phyloP scores from a whole-genome alignment of 2,888 invertebrate species.

The Endomychus coccineus region DNA sequence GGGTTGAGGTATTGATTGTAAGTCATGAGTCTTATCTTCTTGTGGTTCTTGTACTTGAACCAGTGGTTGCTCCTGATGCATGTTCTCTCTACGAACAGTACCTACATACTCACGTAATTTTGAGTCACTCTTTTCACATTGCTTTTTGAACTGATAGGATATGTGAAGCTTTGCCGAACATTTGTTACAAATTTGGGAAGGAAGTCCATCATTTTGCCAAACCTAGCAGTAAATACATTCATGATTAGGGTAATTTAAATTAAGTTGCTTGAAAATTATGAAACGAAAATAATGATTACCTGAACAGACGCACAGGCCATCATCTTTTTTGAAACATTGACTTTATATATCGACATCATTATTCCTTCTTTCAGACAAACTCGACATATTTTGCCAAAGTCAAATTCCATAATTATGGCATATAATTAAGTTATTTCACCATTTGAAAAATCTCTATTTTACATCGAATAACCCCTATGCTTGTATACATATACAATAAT shows the following conservation, averaged over 20 bases:
- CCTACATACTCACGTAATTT: constrained; percentile 39
- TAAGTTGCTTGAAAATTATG: constrained; percentile 3
- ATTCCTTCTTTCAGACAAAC: constrained; percentile 41
- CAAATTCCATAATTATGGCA: constrained; percentile 37
- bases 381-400: constrained; percentile 42
- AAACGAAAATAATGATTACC: constrained; percentile 26
- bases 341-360: constrained; percentile 45
- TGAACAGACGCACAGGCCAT: constrained; percentile 45
- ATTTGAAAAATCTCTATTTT: no score
- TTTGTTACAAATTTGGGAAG: constrained; percentile 44
- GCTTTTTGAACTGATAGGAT: constrained; percentile 45
- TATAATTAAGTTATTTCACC: no score
- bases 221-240: constrained; percentile 38
- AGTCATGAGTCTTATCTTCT: constrained; percentile 16
- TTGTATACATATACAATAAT: no score
- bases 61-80: constrained; percentile 14
- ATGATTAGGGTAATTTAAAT: background rate
- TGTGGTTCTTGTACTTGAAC: constrained; percentile 19
- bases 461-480: no score
- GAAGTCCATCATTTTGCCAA: constrained; percentile 45
- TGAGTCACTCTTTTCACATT: constrained; percentile 44
- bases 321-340: constrained; percentile 44
- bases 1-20: constrained; percentile 21
- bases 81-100: constrained; percentile 20
- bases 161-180: constrained; percentile 44